Evolutionary conservation across 1,140 invertebrate species (phyloP), one percentile per base, ranked within the genome.

Genomic region (Galleria mellonella): DNA sequence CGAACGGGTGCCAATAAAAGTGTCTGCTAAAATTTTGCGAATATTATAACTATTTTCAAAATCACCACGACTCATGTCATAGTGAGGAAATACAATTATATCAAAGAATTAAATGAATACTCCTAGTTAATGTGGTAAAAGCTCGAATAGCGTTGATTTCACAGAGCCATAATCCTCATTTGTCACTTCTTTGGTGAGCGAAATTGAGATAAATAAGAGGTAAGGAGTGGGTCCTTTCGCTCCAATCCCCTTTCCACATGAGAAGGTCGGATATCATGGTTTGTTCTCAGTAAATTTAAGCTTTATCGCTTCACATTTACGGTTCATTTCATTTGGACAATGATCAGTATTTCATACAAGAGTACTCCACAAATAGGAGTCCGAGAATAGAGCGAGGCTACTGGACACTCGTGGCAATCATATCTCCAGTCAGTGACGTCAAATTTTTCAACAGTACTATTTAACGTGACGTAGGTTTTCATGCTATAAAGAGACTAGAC

Each of bases 381-480:
- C 68, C 74, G 57, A 82, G 76, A 84, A 84, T 84, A 84, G 81
- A 82, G 71, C 78, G 81, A 84, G 81, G 81, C 76, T 83, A 83
- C 77, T 84, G 76, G 76, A 84, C 75, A 81, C 50, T 53, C 69
- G 65, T 63, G 69, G 71, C 69, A 71, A 70, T 67, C 68, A 71
- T 72, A 72, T 78, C 70, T 79, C 72, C 79, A 81, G 72, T 51
- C 55, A 55, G 50, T 58, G 61, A 64, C 54, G 67, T 58, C 57
- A 72, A 66, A 61, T 60, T 72, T 73, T 71, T 74, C 48, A 48
- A 68, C 43, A 46, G 35, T 56, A 10, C 30, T 23, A 23, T 50
- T 46, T 40, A 50, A 30, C 37, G 43, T 49, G 41, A 55, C 43
- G 48, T 40, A 36, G n/a, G 11, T 39, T 46, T 47, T 38, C n/a